Conservation (phyloP, 53 echinoderm and acorn worm species). For the Paracentrotus lividus region DNA sequence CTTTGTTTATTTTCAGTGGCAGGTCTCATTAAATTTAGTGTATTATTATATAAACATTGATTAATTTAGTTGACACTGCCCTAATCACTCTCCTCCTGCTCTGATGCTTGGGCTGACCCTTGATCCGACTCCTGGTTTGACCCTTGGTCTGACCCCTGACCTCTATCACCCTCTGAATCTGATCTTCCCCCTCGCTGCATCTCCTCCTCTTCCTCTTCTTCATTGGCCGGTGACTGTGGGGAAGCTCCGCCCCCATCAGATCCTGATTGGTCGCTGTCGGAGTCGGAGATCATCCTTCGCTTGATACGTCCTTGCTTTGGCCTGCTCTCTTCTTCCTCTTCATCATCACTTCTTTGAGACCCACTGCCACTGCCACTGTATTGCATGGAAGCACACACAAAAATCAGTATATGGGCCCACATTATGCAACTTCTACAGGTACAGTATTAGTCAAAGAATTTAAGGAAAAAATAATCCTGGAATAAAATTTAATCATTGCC, state of each 20-base stretch:
- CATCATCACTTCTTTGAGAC: slow-evolving; percentile 62
- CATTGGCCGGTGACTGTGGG: slow-evolving; percentile 54
- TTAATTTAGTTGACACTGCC: no score
- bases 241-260: slow-evolving; percentile 66
- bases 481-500: no score
- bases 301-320: slow-evolving; percentile 54
- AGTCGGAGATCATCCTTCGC: slow-evolving; percentile 72
- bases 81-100: slow-evolving; percentile 53
- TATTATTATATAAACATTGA: no score
- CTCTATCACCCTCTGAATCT: slow-evolving; percentile 9
- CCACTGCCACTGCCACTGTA: slow-evolving; percentile 68
- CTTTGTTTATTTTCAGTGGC: no score
- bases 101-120: slow-evolving; percentile 10
- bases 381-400: slow-evolving; percentile 15
- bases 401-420: slow-evolving; percentile 46
- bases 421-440: no score
- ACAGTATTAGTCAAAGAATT: no score
- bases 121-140: background rate
- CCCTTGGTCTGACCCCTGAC: slow-evolving; percentile 47
- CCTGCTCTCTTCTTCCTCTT: slow-evolving; percentile 67
- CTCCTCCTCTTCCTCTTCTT: slow-evolving; percentile 55
- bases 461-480: no score
- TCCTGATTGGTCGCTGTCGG: slow-evolving; percentile 52
- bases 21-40: no score
- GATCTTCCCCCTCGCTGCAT: slow-evolving; percentile 59